Base-by-base conservation (phyloP, 2,888 invertebrate genomes). In the Anaspis maculata region DNA sequence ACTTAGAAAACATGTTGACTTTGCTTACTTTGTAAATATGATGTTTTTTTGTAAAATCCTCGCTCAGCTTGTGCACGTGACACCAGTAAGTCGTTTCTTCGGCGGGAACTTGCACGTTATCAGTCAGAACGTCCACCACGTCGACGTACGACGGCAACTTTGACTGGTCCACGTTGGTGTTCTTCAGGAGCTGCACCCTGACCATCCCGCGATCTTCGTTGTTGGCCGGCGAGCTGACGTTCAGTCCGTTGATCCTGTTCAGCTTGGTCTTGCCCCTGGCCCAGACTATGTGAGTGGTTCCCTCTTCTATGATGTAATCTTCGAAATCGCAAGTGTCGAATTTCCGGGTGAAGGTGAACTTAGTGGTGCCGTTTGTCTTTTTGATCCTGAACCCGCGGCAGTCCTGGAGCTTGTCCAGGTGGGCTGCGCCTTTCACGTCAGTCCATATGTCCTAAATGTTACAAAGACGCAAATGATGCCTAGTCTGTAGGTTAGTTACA, bases 1-100 rank as follows among this genome's bases (percentile, higher is more conserved):
- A 9, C 4, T 22, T 19, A 19, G n/a, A 10, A 6, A 31, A 19
- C 21, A n/a, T n/a, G n/a, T n/a, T n/a, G n/a, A n/a, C 13, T 25
- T 7, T 15, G 30, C 23, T 37, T 59, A 74, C 76, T 74, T 84
- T 78, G 25, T 90, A 73, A 34, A 94, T 78, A 56, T 88, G 87
- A 61, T 89, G 91, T 52, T 79, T 76, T 34, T 75, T 74, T 37
- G 69, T 63, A 26, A 88, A 67, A 34, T 73, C 69, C 3, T 76
- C 69, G 0, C 92, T 89, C 9, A 98, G 63, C 54, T 80, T 81
- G 30, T 84, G 75, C 3, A 94, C 77, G 38, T 83, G 82, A 59
- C 97, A 98, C 96, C 97, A 98, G 59, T 98, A 98, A 0, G 95
- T 96, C 0, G 98, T 98, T 51, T 96, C 95, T 7, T 66, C 70